Evolutionary conservation across 2,888 invertebrate species (phyloP), one percentile per base, ranked within the genome.

Genomic region (Helobdella robusta): DNA sequence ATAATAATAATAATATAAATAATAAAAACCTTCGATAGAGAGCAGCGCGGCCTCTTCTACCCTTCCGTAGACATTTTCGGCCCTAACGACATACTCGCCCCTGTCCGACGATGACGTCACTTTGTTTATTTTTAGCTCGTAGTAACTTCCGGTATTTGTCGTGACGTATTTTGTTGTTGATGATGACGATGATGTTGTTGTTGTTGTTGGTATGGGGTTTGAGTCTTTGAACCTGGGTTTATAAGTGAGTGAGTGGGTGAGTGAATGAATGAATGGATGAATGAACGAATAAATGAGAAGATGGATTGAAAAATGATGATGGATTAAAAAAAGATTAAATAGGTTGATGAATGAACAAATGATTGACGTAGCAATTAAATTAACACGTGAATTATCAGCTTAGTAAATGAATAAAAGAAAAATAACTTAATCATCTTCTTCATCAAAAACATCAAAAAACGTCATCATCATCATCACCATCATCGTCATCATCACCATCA

Each of bases 391-490:
- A n/a, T n/a, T n/a, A n/a, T n/a, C n/a, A n/a, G n/a, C n/a, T n/a
- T n/a, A n/a, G n/a, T n/a, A n/a, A n/a, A n/a, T n/a, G n/a, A n/a
- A n/a, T n/a, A n/a, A n/a, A n/a, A n/a, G n/a, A n/a, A n/a, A n/a
- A n/a, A n/a, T n/a, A n/a, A n/a, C n/a, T n/a, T n/a, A n/a, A 60
- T 48, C 48, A 48, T 59, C 25, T 32, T 65, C 32, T 30, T 65
- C 58, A 46, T 46, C 59, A 46, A 34, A 20, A 35, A 48, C 65
- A 48, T 48, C 59, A 65, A 30, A 44, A 50, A 61, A 46, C 59
- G 32, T 30, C 48, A 48, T 59, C 59, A 44, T 59, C 48, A n/a
- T 59, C 46, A 32, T 65, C 52, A 20, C 34, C 48, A 20, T 52
- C 25, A 46, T 48, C 48, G n/a, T 65, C 48, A 59, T 50, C 50